Base-by-base conservation (phyloP, 2,797 vertebrate genomes). In the Anguilla anguilla region DNA sequence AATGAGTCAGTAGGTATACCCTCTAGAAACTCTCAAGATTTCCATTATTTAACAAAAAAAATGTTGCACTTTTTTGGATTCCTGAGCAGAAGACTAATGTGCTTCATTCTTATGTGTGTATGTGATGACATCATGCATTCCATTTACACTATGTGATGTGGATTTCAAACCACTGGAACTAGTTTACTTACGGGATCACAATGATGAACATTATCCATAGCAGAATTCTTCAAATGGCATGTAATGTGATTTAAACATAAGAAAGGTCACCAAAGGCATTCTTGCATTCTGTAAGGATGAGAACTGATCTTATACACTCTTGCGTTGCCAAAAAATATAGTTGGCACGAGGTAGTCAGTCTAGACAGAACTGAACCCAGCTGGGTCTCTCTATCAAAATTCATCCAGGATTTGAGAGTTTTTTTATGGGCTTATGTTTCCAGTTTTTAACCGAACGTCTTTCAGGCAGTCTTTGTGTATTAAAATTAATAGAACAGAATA, bases 201-300 rank as follows among this genome's bases (percentile, higher is more conserved):
- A 9, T 67, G 39, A 46, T 69, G 11, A 55, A 69, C 1, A 7
- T 69, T 87, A 13, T 82, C 31, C 28, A 61, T 28, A 11, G 49
- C 59, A 67, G 22, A 64, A 19, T 83, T 15, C 59, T 59, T n/a
- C 53, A 51, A 35, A 35, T 28, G 53, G n/a, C 28, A 72, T 31
- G 28, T 72, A 82, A 74, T 79, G 35, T 25, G 85, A 35, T 49
- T 59, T 57, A 81, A 86, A 86, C 43, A 22, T 59, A 28, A 31
- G 22, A 19, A n/a, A 31, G 83, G 4, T 57, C 55, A 13, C 49
- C n/a, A 57, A 57, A 84, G 83, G 74, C 31, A n/a, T 61, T 87
- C 39, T 82, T 77, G 55, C 57, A 59, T 39, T 43, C 53, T 86
- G 55, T 35, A 39, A 86, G 74, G 55, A 79, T 86, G 72, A 46